Evolutionary conservation across 1,140 invertebrate species (phyloP).

Genomic region (Drosophila teissieri): DNA sequence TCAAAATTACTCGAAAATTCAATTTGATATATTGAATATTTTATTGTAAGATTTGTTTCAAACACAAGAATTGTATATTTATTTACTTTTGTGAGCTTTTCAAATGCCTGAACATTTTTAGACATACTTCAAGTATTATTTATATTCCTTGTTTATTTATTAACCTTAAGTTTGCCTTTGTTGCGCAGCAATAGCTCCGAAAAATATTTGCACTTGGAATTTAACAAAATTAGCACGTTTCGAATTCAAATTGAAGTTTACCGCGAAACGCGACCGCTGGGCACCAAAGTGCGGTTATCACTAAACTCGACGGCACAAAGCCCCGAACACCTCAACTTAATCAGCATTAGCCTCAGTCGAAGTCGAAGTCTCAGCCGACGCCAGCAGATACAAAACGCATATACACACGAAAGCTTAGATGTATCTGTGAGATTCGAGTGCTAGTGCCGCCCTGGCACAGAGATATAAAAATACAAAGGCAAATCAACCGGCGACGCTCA

Average conservation of each 20-base stretch:
- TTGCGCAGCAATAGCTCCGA: not conserved
- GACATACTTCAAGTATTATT: no score
- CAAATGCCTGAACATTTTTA: not conserved
- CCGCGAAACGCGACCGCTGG: slow-evolving; percentile 40
- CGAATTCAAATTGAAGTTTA: slow-evolving; percentile 14
- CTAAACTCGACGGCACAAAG: slow-evolving; percentile 45
- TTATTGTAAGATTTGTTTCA: no score
- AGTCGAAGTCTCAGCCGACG: slow-evolving; percentile 13
- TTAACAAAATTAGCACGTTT: slow-evolving; percentile 12
- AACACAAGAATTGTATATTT: not conserved
- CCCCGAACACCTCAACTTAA: slow-evolving; percentile 61
- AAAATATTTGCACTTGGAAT: slow-evolving; percentile 15
- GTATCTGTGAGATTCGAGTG: slow-evolving; percentile 25
- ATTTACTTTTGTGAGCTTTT: not conserved
- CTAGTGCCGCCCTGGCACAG: slow-evolving; percentile 49
- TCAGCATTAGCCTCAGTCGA: slow-evolving; percentile 30
- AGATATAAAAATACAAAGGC: slow-evolving; percentile 21
- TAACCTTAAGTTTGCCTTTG: slow-evolving; percentile 3
- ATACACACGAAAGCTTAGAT: slow-evolving; percentile 17
- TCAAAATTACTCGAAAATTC: no score
- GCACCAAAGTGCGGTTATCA: slow-evolving; percentile 67
- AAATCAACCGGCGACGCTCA: slow-evolving; percentile 8
- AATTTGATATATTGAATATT: no score
- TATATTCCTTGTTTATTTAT: not conserved
- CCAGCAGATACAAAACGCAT: slow-evolving; percentile 19